These are phyloP conservation scores for Rhopalosiphum padi DNA, from an alignment of 1,140 invertebrate species.

Conservation along the genomic window DNA sequence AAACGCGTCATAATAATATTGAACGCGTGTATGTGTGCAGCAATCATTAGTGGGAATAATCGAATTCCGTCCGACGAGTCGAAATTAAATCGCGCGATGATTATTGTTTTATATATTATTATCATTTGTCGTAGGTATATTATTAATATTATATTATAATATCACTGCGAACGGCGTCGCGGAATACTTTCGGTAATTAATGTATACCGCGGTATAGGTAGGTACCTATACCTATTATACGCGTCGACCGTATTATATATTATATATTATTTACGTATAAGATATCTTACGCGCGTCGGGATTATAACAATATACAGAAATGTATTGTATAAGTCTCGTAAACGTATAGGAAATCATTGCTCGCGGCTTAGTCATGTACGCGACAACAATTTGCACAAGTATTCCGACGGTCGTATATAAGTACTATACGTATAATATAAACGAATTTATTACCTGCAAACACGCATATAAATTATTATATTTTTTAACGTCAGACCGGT, in stretches of 20 bases:
- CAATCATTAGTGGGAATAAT: neutral
- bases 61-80: neutral
- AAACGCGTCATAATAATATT: too few species aligned
- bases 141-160: neutral
- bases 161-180: neutral
- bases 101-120: neutral
- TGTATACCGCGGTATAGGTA: too few species aligned
- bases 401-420: neutral
- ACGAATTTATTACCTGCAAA: neutral
- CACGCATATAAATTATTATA: too few species aligned
- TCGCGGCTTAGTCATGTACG: neutral
- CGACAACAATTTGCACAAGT: neutral
- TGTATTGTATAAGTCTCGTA: neutral
- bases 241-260: neutral
- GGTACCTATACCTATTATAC: too few species aligned
- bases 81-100: neutral
- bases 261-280: neutral
- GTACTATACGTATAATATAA: neutral
- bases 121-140: too few species aligned
- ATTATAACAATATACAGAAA: neutral
- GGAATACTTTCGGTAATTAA: neutral
- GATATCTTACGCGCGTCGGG: too few species aligned
- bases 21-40: too few species aligned
- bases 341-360: neutral
- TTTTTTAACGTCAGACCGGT: neutral